Evolutionary conservation across 2,888 invertebrate genomes (phyloP).

Genomic region (Ormyrus rosae): DNA sequence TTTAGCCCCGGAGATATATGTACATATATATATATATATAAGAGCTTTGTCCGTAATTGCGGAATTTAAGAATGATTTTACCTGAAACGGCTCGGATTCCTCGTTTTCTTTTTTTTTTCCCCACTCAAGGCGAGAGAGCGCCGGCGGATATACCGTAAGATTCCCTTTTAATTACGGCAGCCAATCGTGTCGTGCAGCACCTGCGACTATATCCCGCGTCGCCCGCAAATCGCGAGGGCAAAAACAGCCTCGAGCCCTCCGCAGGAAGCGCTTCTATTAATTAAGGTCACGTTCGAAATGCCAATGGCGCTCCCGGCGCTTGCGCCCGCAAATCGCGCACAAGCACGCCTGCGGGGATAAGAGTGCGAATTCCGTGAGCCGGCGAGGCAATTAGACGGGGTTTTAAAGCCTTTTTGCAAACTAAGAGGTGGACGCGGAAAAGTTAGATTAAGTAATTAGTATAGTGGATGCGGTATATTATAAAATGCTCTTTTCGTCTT

Average conservation of each 20-base stretch:
- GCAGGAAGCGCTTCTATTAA: conserved; percentile 35
- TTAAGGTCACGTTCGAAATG: conserved; percentile 39
- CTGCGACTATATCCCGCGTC: conserved; percentile 5
- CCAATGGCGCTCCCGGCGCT: background rate
- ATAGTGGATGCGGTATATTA: too few relatives aligned
- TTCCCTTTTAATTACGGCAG: conserved; percentile 23
- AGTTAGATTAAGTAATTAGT: too few relatives aligned
- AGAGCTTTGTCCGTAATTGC: background rate
- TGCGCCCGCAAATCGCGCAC: background rate
- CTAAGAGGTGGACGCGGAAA: too few relatives aligned
- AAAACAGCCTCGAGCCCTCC: background rate
- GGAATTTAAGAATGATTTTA: conserved; percentile 7
- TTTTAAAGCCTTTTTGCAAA: too few relatives aligned
- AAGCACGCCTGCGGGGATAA: too few relatives aligned
- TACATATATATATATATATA: conserved; percentile 9
- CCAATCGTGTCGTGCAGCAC: conserved; percentile 27
- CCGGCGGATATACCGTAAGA: conserved; percentile 25
- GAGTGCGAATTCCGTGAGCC: too few relatives aligned
- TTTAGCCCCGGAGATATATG: background rate
- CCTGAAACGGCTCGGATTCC: conserved; percentile 7
- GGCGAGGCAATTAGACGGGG: too few relatives aligned
- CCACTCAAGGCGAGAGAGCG: background rate
- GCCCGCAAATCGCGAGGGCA: conserved; percentile 7
- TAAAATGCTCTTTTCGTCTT: too few relatives aligned
- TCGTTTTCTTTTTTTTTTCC: background rate